A percentile compares a stretch with the other conserved stretches of the same genome.
Conservation (phyloP, 2,888 invertebrate species). For the Troglohyphantes excavatus region DNA sequence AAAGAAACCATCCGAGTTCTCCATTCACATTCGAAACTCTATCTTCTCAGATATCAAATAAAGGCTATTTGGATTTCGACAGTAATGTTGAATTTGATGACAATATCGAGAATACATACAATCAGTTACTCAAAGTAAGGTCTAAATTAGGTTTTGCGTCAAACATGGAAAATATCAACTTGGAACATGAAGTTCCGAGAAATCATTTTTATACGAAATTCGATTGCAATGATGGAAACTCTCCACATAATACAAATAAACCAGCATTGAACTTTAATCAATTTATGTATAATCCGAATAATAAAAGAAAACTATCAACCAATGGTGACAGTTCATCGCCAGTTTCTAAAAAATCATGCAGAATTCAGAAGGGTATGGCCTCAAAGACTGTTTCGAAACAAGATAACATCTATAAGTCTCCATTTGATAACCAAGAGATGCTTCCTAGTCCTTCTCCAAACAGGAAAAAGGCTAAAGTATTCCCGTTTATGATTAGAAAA, state of each 20-base stretch:
- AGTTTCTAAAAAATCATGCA: not conserved
- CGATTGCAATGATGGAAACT: not conserved
- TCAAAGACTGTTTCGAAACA: slow-evolving; percentile 48
- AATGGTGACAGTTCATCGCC: not conserved
- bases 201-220: not conserved
- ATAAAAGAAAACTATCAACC: slow-evolving; percentile 11
- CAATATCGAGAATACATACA: not conserved
- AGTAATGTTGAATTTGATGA: not conserved
- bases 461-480: not conserved
- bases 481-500: not conserved
- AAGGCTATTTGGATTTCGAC: not conserved
- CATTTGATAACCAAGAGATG: slow-evolving; percentile 1
- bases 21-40: slow-evolving; percentile 13
- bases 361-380: slow-evolving; percentile 37
- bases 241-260: not conserved
- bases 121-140: not conserved
- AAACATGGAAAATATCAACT: too few relatives aligned
- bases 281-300: slow-evolving; percentile 11
- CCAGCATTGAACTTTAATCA: not conserved
- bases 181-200: not conserved
- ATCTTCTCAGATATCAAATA: not conserved
- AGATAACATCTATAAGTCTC: not conserved
- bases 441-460: not conserved
- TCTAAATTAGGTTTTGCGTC: not conserved
- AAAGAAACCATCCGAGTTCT: not conserved